These are phyloP conservation scores for Geotrypetes seraphini DNA, from an alignment of 2,797 vertebrate genomes.

Conservation along the genomic window DNA sequence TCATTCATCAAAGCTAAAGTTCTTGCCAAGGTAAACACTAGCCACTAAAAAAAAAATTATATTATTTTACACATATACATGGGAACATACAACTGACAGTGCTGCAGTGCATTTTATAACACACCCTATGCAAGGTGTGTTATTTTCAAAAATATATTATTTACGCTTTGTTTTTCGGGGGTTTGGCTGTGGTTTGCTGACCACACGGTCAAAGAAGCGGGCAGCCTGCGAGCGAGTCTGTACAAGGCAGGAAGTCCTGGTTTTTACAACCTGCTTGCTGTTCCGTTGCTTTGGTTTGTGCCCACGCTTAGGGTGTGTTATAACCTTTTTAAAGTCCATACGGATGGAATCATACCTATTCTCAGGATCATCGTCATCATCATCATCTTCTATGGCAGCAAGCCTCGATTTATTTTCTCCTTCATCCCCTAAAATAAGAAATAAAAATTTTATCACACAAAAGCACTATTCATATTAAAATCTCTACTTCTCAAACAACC, in stretches of 20 bases:
- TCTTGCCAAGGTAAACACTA: slow-evolving; percentile 10
- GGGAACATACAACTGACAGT: slow-evolving; percentile 23
- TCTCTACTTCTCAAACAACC: too few species aligned
- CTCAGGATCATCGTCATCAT: slow-evolving; percentile 88
- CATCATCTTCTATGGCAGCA: slow-evolving; percentile 62
- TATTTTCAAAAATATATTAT: slow-evolving; percentile 26
- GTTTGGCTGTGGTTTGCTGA: slow-evolving; percentile 59
- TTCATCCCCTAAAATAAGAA: slow-evolving; percentile 70
- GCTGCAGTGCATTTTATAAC: slow-evolving; percentile 33
- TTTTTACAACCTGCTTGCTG: slow-evolving; percentile 51
- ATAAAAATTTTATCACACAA: too few species aligned
- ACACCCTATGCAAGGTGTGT: slow-evolving; percentile 50
- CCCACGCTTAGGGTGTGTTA: slow-evolving; percentile 64
- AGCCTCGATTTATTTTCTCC: slow-evolving; percentile 58
- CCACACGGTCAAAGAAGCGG: slow-evolving; percentile 55
- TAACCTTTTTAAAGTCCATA: slow-evolving; percentile 64
- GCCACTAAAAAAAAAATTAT: too few species aligned
- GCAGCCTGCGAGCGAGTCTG: slow-evolving; percentile 59
- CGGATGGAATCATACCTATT: slow-evolving; percentile 86
- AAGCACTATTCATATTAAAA: too few species aligned
- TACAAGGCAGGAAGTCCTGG: slow-evolving; percentile 52
- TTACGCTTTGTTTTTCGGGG: slow-evolving; percentile 52
- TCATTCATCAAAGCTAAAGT: slow-evolving; percentile 19
- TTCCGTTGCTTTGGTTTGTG: slow-evolving; percentile 52
- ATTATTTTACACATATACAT: slow-evolving; percentile 10